A percentile compares a stretch with the other conserved stretches of the same genome.
Conservation (phyloP, 1,140 invertebrate species). For the Dicyema japonicum region DNA sequence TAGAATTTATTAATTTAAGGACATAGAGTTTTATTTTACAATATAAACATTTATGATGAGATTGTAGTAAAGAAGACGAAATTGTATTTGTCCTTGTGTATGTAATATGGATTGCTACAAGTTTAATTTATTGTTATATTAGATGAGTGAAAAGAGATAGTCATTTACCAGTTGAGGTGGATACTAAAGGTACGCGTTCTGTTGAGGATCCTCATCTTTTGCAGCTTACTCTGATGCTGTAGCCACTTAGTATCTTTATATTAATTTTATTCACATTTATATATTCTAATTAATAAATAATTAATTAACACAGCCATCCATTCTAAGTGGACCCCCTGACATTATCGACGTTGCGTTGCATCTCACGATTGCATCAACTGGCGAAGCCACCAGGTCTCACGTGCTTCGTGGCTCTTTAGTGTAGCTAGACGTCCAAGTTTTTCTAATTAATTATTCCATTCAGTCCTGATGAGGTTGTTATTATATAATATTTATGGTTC, state of each 20-base stretch:
- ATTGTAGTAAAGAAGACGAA: conserved; percentile 56
- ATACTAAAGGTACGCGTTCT: conserved; percentile 89
- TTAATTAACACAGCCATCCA: no score
- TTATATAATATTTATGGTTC: no score
- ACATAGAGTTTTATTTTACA: conserved; percentile 55
- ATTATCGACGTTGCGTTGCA: no score
- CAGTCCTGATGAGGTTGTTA: conserved; percentile 83
- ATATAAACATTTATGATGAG: conserved; percentile 57
- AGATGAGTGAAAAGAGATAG: conserved; percentile 90
- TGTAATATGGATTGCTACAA: conserved; percentile 89
- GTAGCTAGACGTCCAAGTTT: no score
- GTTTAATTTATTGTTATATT: conserved; percentile 16
- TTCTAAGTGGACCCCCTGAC: no score
- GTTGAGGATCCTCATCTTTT: conserved; percentile 56
- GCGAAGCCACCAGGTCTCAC: no score
- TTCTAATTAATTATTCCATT: conserved; percentile 95
- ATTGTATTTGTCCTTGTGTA: conserved; percentile 46
- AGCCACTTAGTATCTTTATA: conserved; percentile 88
- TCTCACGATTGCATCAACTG: no score
- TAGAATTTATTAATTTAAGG: conserved; percentile 10
- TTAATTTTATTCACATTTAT: conserved; percentile 96
- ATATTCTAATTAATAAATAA: conserved; percentile 86
- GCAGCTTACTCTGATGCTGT: conserved; percentile 94
- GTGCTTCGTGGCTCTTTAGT: no score
- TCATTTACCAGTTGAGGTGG: conserved; percentile 72